phyloP scores from a whole-genome alignment of 2,888 invertebrate species.

The Bembecia ichneumoniformis region DNA sequence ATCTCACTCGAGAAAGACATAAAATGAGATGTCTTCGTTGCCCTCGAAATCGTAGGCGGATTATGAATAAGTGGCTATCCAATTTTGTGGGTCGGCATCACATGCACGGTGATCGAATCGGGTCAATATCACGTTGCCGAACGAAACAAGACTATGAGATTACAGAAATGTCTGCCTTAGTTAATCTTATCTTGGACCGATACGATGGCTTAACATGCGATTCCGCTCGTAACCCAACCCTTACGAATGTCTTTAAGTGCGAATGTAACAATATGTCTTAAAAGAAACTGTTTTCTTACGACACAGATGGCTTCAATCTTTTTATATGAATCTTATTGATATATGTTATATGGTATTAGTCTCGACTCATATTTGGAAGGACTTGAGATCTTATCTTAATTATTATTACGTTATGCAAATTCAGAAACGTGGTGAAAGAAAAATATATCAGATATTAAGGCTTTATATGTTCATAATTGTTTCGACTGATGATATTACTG shows the following conservation, averaged over 20 bases:
- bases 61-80: constrained; percentile 33
- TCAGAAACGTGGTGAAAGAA: too few relatives aligned
- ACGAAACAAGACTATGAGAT: constrained; percentile 30
- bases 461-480: too few relatives aligned
- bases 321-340: too few relatives aligned
- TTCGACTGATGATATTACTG: too few relatives aligned
- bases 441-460: too few relatives aligned
- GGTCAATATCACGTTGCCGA: constrained; percentile 30
- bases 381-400: too few relatives aligned
- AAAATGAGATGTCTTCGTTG: neutral
- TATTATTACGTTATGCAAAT: too few relatives aligned
- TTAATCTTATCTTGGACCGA: constrained; percentile 31
- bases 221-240: constrained; percentile 12
- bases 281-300: constrained; percentile 27
- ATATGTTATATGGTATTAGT: too few relatives aligned
- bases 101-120: constrained; percentile 25
- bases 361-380: too few relatives aligned
- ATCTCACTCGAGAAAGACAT: neutral
- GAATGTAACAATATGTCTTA: constrained; percentile 24
- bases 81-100: constrained; percentile 18
- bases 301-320: constrained; percentile 1
- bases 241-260: constrained; percentile 16
- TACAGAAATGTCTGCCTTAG: constrained; percentile 25
- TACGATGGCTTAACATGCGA: constrained; percentile 24
- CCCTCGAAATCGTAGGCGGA: constrained; percentile 18